Base-by-base conservation (phyloP, 2,888 invertebrate species). In the Griposia aprilina region DNA sequence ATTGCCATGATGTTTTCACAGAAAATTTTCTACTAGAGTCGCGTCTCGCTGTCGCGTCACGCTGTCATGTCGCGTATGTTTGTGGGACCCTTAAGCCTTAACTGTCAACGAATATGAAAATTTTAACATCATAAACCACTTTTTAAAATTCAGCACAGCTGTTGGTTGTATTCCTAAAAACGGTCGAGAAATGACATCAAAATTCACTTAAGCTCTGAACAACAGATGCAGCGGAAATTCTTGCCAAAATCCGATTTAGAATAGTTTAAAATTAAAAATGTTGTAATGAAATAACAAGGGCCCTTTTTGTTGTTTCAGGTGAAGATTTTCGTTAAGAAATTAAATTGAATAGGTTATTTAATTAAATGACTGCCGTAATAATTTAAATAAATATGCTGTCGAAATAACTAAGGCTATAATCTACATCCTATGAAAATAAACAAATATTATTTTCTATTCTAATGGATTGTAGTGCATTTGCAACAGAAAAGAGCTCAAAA, bases 111-210 rank as follows among this genome's bases (percentile, higher is more conserved):
- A 62, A 71, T 74, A 72, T 74, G 66, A 76, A 71, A 70, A 74
- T 76, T 67, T 57, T 59, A 69, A 55, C 59, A 69, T 48, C 48
- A 65, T 66, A 26, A 75, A 62, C 62, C 20, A n/a, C 55, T 4
- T 63, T 78, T 79, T 71, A 72, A 82, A 80, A 81, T 84, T 81
- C 70, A 76, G n/a, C 62, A 67, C 87, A 87, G 76, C 74, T 87
- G 80, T 78, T 70, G 66, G 68, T 72, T 84, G 71, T 82, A 68
- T 68, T 80, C 45, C 81, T 67, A 52, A 82, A 80, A 84, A 76
- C 76, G 72, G 52, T 66, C 23, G 57, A 41, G 55, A 75, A 81
- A 85, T 79, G 68, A 81, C 76, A 85, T 87, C 81, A 78, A 85
- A 87, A 81, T 74, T 78, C 80, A 77, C 80, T 84, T 76, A 78